phyloP scores from a whole-genome alignment of 2,797 vertebrate species.

The Phylloscopus collybita region DNA sequence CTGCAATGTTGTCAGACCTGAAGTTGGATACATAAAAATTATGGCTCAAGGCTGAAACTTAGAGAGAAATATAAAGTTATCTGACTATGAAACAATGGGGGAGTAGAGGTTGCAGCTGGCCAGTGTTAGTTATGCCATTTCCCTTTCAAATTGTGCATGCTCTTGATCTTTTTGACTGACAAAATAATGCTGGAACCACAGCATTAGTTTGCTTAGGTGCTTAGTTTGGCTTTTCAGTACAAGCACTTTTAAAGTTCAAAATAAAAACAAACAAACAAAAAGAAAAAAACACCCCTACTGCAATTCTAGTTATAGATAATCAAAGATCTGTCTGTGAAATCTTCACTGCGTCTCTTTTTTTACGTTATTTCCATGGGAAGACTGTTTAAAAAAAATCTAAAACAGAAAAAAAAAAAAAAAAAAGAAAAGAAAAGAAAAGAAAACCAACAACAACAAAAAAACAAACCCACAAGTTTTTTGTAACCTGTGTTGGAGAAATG shows the following conservation, averaged over 20 bases:
- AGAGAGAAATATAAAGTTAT: neutral
- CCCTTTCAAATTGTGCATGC: neutral
- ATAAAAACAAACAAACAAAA: neutral
- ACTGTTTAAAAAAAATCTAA: neutral
- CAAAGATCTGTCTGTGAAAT: neutral
- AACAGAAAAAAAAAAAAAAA: too few species aligned
- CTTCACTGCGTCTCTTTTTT: neutral
- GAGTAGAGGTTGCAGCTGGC: neutral
- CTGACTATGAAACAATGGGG: accelerated
- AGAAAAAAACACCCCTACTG: neutral
- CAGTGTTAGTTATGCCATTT: neutral
- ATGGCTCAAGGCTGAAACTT: neutral
- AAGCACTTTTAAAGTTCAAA: neutral
- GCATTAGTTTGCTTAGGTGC: too few species aligned
- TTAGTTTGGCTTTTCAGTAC: neutral
- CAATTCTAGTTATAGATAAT: neutral
- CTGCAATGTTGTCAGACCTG: neutral
- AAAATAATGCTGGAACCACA: neutral
- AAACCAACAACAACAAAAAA: neutral
- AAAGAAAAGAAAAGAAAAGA: too few species aligned
- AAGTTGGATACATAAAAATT: neutral
- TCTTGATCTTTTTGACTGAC: neutral
- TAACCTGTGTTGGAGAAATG: neutral
- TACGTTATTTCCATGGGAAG: neutral
- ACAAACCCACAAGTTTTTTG: accelerated